Percentiles rank a stretch among this genome's conserved stretches.
phyloP scores from a whole-genome alignment of 2,113 vertebrate genomes.

The Oncorhynchus keta region DNA sequence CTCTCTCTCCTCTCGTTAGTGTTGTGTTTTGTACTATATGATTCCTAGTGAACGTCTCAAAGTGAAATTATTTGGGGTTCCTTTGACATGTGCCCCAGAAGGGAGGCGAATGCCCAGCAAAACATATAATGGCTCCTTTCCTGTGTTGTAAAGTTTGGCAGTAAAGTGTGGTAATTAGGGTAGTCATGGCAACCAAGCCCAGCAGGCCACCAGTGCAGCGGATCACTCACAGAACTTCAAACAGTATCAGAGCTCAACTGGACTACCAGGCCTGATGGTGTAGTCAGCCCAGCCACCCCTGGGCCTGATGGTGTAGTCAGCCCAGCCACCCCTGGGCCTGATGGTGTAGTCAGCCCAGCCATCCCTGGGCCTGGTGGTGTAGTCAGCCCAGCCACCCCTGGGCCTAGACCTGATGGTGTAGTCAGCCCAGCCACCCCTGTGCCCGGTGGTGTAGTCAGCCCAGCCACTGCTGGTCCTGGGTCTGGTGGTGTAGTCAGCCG shows the following conservation, averaged over 20 bases:
- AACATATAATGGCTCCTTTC: slow-evolving; percentile 98
- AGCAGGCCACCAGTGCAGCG: slow-evolving; percentile 82
- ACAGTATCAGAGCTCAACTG: slow-evolving; percentile 88
- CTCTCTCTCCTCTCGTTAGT: slow-evolving; percentile 26
- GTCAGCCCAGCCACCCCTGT: slow-evolving; percentile 39
- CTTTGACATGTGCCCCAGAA: slow-evolving; percentile 92
- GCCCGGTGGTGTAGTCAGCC: slow-evolving; percentile 65
- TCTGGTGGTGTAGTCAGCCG: slow-evolving; percentile 65
- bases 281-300: slow-evolving; percentile 31
- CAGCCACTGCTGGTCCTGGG: slow-evolving; percentile 59
- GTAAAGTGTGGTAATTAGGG: slow-evolving; percentile 99
- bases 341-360: slow-evolving; percentile 50
- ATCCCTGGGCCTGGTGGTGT: slow-evolving; percentile 58
- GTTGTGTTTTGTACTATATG: slow-evolving; percentile 73
- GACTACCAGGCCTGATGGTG: slow-evolving; percentile 77
- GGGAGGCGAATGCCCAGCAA: slow-evolving; percentile 91
- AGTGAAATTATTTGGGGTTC: slow-evolving; percentile 82
- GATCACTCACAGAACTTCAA: slow-evolving; percentile 97
- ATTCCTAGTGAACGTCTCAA: slow-evolving; percentile 82
- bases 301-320: slow-evolving; percentile 66
- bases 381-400: slow-evolving; percentile 32
- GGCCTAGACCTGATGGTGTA: slow-evolving; percentile 80
- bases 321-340: slow-evolving; percentile 62
- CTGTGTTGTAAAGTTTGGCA: slow-evolving; percentile 95
- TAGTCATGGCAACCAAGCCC: slow-evolving; percentile 93